A percentile compares a stretch with the other conserved stretches of the same genome.
Conservation (phyloP, 2,113 vertebrate species). For the Ovis aries region DNA sequence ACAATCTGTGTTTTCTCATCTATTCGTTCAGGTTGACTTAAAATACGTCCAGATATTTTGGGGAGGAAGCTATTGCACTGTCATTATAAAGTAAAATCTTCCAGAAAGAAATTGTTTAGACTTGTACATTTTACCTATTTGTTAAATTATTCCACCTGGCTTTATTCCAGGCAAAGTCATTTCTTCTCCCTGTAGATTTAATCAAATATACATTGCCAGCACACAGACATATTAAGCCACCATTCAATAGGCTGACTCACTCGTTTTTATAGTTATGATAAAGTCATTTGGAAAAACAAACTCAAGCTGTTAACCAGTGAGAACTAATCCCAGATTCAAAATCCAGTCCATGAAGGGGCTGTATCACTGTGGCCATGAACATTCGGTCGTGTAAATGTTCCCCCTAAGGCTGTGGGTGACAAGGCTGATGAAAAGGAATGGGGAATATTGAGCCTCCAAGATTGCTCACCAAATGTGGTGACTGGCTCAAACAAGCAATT, state of each 20-base stretch:
- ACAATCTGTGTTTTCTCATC: neutral
- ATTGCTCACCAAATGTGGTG: constrained; percentile 52
- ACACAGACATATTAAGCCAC: neutral
- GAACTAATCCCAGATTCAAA: constrained; percentile 27
- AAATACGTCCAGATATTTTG: constrained; percentile 34
- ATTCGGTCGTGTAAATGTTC: neutral
- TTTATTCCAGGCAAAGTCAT: constrained; percentile 27
- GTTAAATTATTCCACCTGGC: constrained; percentile 26
- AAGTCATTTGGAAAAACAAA: constrained; percentile 59
- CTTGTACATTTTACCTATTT: constrained; percentile 48
- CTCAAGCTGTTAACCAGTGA: constrained; percentile 40
- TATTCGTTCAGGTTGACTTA: constrained; percentile 31
- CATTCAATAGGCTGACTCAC: constrained; percentile 12
- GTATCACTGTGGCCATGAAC: neutral
- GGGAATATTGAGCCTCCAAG: neutral
- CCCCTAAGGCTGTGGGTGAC: constrained; percentile 14
- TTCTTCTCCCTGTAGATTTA: constrained; percentile 52
- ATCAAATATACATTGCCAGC: constrained; percentile 30
- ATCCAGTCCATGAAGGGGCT: neutral
- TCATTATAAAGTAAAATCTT: constrained; percentile 27
- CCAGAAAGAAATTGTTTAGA: constrained; percentile 46
- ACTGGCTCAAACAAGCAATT: constrained; percentile 43
- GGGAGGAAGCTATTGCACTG: neutral
- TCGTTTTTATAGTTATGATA: constrained; percentile 50
- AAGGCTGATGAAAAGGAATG: neutral